These are phyloP conservation scores for Clupea harengus DNA, from an alignment of 2,113 vertebrate species.

Conservation along the genomic window DNA sequence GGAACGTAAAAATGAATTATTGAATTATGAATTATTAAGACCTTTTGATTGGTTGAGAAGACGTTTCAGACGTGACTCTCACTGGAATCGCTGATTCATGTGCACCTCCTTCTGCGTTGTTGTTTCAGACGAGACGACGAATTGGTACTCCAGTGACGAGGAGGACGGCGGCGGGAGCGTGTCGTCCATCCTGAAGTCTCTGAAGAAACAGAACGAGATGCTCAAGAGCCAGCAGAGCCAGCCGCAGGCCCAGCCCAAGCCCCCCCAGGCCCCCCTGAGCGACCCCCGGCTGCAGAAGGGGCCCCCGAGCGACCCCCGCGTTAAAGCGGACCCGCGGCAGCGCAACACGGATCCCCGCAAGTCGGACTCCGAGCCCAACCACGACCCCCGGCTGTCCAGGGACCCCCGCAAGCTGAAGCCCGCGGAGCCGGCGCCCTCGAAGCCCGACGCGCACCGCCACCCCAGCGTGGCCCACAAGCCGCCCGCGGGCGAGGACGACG, in stretches of 20 bases:
- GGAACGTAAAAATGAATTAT: background rate
- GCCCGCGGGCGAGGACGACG: constrained; percentile 81
- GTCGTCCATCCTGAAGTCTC: constrained; percentile 87
- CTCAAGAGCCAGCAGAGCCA: constrained; percentile 75
- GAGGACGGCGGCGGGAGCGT: constrained; percentile 88
- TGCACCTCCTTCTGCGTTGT: background rate
- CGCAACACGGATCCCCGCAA: constrained; percentile 67
- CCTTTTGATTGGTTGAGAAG: background rate
- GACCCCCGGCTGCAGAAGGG: constrained; percentile 89
- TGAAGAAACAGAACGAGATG: constrained; percentile 88
- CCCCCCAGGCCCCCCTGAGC: constrained; percentile 45
- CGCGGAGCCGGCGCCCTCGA: constrained; percentile 64
- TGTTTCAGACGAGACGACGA: constrained; percentile 86
- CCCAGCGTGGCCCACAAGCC: constrained; percentile 62
- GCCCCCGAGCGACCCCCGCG: constrained; percentile 78
- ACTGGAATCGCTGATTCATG: too few species aligned
- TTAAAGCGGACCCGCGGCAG: constrained; percentile 78
- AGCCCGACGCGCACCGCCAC: constrained; percentile 55
- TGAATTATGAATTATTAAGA: background rate
- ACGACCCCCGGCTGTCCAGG: constrained; percentile 79
- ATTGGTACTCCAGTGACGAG: constrained; percentile 97
- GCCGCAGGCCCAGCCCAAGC: constrained; percentile 58
- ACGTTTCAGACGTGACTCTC: background rate
- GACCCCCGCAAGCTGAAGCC: constrained; percentile 85
- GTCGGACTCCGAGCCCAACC: constrained; percentile 67